A percentile compares a stretch with the other conserved stretches of the same genome.
Evolutionary conservation across 2,113 vertebrate genomes (phyloP).

Genomic region (Spea multiplicata): DNA sequence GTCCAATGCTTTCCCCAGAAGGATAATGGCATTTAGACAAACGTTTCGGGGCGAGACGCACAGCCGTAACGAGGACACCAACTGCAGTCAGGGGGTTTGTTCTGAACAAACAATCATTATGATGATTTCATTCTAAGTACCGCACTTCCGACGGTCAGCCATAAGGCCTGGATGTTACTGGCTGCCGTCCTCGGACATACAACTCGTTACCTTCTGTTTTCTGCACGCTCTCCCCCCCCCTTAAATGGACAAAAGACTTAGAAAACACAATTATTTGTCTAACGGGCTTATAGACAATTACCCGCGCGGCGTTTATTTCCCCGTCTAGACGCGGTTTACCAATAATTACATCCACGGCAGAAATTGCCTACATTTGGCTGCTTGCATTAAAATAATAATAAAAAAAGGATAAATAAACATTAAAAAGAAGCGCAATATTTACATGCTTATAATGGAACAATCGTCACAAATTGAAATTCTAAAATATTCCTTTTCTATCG

Average conservation of each 20-base stretch:
- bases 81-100: background rate
- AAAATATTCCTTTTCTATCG: no score
- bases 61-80: no score
- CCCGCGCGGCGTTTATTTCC: background rate
- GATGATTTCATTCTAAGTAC: background rate
- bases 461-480: no score
- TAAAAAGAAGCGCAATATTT: no score
- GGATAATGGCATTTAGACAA: no score
- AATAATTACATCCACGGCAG: constrained; percentile 2
- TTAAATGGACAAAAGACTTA: background rate
- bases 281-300: background rate
- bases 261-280: background rate
- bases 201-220: background rate
- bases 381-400: no score
- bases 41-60: no score
- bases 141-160: background rate
- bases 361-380: constrained; percentile 3
- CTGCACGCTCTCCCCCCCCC: background rate
- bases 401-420: no score
- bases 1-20: no score
- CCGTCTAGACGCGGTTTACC: background rate
- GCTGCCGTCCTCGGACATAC: background rate
- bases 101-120: background rate
- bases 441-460: no score
- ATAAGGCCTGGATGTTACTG: background rate